Base-by-base conservation (phyloP, 2,888 invertebrate species). In the Agrilus mali region DNA sequence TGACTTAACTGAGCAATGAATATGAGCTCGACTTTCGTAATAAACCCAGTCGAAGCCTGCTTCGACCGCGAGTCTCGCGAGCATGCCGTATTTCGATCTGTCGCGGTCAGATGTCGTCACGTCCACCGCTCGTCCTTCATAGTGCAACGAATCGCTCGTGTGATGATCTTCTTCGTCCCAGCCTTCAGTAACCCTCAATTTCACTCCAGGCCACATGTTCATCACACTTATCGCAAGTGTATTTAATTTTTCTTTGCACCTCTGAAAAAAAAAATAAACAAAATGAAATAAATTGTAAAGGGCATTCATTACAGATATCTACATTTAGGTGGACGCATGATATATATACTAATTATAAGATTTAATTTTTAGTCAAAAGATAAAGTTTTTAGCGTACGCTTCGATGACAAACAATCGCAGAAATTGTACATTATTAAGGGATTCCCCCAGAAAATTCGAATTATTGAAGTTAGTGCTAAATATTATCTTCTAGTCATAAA, bases 11-110 rank as follows among this genome's bases (percentile, higher is more conserved):
- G 94, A 94, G 70, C 93, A 94, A 70, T 96, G 95, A 59, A 96
- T 93, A 67, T 95, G 90, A 13, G 87, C 83, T 54, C 92, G 77
- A 64, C 89, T 88, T 69, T 94, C 93, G 66, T 94, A 96, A 73
- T 87, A 93, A 49, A 96, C 96, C 94, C 94, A 96, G 74, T 96
- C 95, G 75, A 96, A 96, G 59, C 95, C 95, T 20, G 95, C 94
- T 67, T 95, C 93, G 47, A 93, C 90, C 1, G 96, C 96, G 44
- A 96, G 75, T 47, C 95, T 73, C 37, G 95, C 96, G 60, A 96
- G 74, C 90, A 95, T 90, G 53, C 95, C 95, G 69, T 93, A 87
- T 72, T 95, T 95, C 66, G 87, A 78, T 47, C 86, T 77, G 70
- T 95, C 93, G 43, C 88, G 75, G 73, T 95, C 95, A 53, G 88